A percentile compares a stretch with the other conserved stretches of the same genome.
phyloP scores from a whole-genome alignment of 2,888 invertebrate species.

The Phortica okadai region DNA sequence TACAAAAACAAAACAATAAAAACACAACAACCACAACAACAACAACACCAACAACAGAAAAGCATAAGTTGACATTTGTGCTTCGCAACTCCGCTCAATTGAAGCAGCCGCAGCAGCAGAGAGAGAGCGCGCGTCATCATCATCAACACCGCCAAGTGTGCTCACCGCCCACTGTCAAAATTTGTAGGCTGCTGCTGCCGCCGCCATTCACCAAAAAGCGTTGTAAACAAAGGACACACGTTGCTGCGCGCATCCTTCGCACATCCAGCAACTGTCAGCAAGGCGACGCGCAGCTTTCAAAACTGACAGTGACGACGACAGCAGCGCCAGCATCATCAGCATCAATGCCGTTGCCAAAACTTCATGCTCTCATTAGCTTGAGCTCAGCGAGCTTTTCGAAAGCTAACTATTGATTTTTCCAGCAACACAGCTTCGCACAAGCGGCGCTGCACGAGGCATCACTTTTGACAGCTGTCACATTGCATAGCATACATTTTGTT shows the following conservation, averaged over 20 bases:
- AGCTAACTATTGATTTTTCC: constrained; percentile 62
- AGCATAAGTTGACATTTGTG: constrained; percentile 41
- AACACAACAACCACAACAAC: neutral
- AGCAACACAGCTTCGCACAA: constrained; percentile 45
- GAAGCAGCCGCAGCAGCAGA: neutral
- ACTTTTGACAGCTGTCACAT: constrained; percentile 68
- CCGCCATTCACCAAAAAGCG: constrained; percentile 12
- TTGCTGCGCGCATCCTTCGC: neutral
- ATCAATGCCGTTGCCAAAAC: neutral
- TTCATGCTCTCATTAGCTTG: constrained; percentile 48
- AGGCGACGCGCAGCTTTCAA: constrained; percentile 22
- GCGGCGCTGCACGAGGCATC: constrained; percentile 35
- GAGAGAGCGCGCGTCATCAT: neutral
- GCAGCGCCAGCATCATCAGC: neutral
- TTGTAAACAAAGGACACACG: constrained; percentile 28
- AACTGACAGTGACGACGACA: constrained; percentile 17
- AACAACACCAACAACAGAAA: neutral
- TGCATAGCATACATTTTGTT: constrained; percentile 35
- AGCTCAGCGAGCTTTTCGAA: constrained; percentile 51
- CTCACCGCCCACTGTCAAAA: neutral
- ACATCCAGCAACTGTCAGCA: neutral
- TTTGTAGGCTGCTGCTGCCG: neutral
- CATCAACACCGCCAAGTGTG: neutral
- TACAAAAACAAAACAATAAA: constrained; percentile 11
- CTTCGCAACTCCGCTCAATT: constrained; percentile 30